Base-by-base conservation (phyloP, 53 echinoderm and acorn worm species). In the Arbacia lixula region DNA sequence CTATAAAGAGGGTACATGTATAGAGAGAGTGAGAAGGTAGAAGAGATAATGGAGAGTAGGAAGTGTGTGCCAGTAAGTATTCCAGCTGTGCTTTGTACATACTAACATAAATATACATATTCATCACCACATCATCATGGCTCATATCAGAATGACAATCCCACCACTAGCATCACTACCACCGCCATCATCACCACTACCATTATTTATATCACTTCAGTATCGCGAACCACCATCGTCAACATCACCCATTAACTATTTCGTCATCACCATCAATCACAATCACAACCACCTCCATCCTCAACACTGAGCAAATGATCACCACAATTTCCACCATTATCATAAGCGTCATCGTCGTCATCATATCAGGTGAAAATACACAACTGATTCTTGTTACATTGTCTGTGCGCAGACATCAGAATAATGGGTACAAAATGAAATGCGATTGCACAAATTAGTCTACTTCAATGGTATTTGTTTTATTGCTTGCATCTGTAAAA, bases 271-370 rank as follows among this genome's bases (percentile, higher is more conserved):
- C 58, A 57, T 17, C 46, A 10, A 71, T 71, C 11, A 71, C 40
- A 5, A 71, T 71, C 12, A 53, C 52, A 12, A 76, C 31, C 27
- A 53, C 22, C 30, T 22, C 31, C 30, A 76, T 53, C 16, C 25
- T 76, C 77, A 55, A 28, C 55, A 76, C 54, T 55, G 30, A 31
- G 54, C 14, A 16, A 53, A 76, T 54, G 33, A 55, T 54, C 54
- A 76, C 21, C 77, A 54, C 49, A 16, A 76, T 14, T 36, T 54
- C 49, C 56, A 76, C 49, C 56, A 76, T 80, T 40, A 80, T 80
- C 60, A 80, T 60, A 9, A 64, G 28, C 33, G 32, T 64, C 36
- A 64, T 35, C 64, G 32, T 28, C 64, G 32, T 35, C 36, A 64
- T 25, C 57, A 57, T 0, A 55, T 20, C 8, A 17, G n/a, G n/a